A percentile compares a stretch with the other conserved stretches of the same genome.
Evolutionary conservation across 2,113 vertebrate species (phyloP).

Genomic region (Lethenteron camtschaticum): DNA sequence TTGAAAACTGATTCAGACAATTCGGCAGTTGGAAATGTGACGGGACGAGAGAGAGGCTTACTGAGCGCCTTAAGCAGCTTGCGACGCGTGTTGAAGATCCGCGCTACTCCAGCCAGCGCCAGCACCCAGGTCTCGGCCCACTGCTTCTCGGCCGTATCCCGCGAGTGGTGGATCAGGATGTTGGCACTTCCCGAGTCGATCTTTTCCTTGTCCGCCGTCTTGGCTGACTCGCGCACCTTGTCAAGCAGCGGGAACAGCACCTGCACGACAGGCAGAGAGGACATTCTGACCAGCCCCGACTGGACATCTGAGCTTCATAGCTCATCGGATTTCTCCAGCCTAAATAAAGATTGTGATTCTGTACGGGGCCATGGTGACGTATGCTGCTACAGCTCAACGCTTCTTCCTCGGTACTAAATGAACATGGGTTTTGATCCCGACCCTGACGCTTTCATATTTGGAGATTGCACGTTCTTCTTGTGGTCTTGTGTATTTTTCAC

Average conservation of each 20-base stretch:
- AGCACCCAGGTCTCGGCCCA: conserved; percentile 98
- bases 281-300: neutral
- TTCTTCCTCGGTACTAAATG: too few relatives aligned
- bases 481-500: too few relatives aligned
- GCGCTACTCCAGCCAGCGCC: conserved; percentile 74
- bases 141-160: conserved; percentile 96
- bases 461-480: too few relatives aligned
- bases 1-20: neutral
- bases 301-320: neutral
- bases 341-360: too few relatives aligned
- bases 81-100: conserved; percentile 90
- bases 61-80: conserved; percentile 76
- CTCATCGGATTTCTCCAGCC: too few relatives aligned
- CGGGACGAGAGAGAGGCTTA: conserved; percentile 16
- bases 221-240: conserved; percentile 74
- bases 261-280: conserved; percentile 19
- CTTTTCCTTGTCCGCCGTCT: conserved; percentile 94
- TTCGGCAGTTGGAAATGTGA: neutral
- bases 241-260: conserved; percentile 77
- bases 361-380: too few relatives aligned
- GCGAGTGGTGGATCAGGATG: conserved; percentile 95
- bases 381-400: too few relatives aligned
- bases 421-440: too few relatives aligned
- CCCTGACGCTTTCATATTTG: too few relatives aligned
- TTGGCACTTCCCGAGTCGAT: conserved; percentile 95